Conservation (phyloP, 2,113 vertebrate species). For the Rhinopomastus cyanomelas region DNA sequence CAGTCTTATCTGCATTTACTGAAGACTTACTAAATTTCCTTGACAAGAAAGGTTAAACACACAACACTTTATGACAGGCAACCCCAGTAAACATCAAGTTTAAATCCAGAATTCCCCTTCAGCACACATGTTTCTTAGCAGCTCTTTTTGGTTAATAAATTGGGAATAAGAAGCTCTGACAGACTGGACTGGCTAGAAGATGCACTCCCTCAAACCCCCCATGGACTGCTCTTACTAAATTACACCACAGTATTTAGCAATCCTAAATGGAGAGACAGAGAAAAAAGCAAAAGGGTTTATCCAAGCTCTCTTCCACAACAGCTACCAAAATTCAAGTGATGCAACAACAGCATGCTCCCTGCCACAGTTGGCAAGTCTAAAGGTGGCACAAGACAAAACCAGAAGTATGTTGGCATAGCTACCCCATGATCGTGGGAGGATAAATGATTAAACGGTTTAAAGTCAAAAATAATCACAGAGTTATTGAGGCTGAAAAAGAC, state of each 20-base stretch:
- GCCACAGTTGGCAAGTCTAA: background rate
- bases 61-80: background rate
- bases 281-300: background rate
- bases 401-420: background rate
- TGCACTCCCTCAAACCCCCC: background rate
- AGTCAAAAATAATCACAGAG: background rate
- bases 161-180: background rate
- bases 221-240: background rate
- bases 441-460: background rate
- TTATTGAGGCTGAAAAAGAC: too few relatives aligned
- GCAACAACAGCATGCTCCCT: background rate
- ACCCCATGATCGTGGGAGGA: background rate
- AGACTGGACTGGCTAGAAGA: background rate
- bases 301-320: background rate
- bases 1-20: background rate
- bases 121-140: background rate
- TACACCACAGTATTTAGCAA: background rate
- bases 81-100: background rate
- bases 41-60: background rate
- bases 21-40: background rate
- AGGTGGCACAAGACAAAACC: background rate
- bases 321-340: slow-evolving; percentile 1
- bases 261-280: background rate
- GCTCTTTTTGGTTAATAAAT: background rate
- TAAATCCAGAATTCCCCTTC: background rate